A percentile compares a stretch with the other conserved stretches of the same genome.
These are phyloP conservation scores for Phrynosoma blainvillii DNA, from an alignment of 2,113 vertebrate species.

Conservation along the genomic window DNA sequence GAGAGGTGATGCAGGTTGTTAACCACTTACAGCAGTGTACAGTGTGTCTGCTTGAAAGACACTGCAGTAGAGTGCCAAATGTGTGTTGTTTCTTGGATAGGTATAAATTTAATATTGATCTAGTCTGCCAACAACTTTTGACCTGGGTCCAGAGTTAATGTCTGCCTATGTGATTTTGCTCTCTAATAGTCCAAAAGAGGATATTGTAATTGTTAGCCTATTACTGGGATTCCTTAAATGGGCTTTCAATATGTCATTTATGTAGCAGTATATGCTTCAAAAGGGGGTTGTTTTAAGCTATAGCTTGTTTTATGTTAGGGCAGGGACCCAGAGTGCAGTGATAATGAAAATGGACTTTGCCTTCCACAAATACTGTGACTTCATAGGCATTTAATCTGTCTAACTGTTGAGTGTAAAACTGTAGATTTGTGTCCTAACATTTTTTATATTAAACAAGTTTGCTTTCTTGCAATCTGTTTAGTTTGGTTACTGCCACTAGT, in stretches of 20 bases:
- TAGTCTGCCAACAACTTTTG: conserved; percentile 29
- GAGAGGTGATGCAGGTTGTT: conserved; percentile 45
- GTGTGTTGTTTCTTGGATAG: conserved; percentile 21
- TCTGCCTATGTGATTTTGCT: conserved; percentile 26
- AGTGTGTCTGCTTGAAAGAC: conserved; percentile 12
- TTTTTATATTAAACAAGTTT: neutral
- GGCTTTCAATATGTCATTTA: conserved; percentile 51
- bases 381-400: conserved; percentile 5
- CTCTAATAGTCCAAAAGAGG: conserved; percentile 18
- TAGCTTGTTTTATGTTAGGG: conserved; percentile 31
- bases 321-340: conserved; percentile 24
- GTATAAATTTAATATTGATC: conserved; percentile 20
- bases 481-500: neutral
- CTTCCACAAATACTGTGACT: neutral
- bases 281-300: conserved; percentile 39
- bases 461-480: neutral
- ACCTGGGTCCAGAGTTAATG: conserved; percentile 9
- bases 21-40: neutral
- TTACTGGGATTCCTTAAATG: conserved; percentile 49
- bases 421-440: neutral
- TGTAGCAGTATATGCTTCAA: conserved; percentile 44
- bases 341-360: conserved; percentile 40
- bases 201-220: conserved; percentile 4
- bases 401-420: neutral
- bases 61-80: conserved; percentile 41